These are phyloP conservation scores for Timandra comae DNA, from an alignment of 2,888 invertebrate genomes.

Conservation along the genomic window DNA sequence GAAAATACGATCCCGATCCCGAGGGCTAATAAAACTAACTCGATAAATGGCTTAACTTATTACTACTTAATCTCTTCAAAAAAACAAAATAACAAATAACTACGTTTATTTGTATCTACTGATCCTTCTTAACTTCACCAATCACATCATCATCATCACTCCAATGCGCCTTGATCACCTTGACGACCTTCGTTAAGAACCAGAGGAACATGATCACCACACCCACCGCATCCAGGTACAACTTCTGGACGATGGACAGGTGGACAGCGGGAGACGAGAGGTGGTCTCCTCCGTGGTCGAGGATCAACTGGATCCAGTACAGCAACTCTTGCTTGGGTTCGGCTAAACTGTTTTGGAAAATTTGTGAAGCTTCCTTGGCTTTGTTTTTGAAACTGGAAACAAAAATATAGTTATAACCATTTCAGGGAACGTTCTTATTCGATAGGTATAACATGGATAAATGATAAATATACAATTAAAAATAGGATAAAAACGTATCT, in stretches of 20 bases:
- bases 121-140: constrained; percentile 26
- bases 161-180: constrained; percentile 35
- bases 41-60: no score
- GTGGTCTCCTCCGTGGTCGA: constrained; percentile 28
- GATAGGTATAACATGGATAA: no score
- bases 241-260: constrained; percentile 27
- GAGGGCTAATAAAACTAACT: no score
- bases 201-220: constrained; percentile 31
- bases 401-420: no score
- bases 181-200: constrained; percentile 42
- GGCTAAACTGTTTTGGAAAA: constrained; percentile 26
- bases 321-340: constrained; percentile 32
- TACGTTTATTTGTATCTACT: no score
- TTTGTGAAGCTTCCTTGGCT: constrained; percentile 26
- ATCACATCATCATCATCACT: constrained; percentile 13
- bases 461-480: no score
- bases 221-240: constrained; percentile 34
- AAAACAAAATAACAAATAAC: no score
- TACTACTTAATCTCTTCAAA: no score
- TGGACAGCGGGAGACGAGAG: constrained; percentile 36
- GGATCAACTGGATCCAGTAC: constrained; percentile 36
- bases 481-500: no score
- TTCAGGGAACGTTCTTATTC: no score
- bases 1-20: no score
- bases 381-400: constrained; percentile 31